Percentiles rank a stretch among this genome's conserved stretches.
Conservation (phyloP, 2,888 invertebrate species). For the Drosophila kambysellisi region DNA sequence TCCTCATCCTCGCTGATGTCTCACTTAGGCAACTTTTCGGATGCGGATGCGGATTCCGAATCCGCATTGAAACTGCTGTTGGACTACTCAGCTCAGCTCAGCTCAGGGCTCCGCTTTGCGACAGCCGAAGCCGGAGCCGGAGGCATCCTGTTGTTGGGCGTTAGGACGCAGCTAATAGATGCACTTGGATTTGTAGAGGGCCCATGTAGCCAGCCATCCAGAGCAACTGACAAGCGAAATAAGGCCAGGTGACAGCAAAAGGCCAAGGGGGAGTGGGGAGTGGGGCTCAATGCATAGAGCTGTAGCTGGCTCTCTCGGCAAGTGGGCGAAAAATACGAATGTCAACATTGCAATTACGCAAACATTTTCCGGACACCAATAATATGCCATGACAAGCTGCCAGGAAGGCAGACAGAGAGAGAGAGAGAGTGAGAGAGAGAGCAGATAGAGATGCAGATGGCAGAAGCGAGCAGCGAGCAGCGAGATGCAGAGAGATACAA, state of each 20-base stretch:
- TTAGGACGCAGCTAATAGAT: slow-evolving; percentile 65
- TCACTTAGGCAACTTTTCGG: slow-evolving; percentile 41
- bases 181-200: slow-evolving; percentile 64
- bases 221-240: slow-evolving; percentile 60
- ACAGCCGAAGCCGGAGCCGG: slow-evolving; percentile 40
- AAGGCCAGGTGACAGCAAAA: slow-evolving; percentile 34
- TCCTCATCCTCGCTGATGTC: slow-evolving; percentile 32
- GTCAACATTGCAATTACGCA: slow-evolving; percentile 83
- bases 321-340: slow-evolving; percentile 76
- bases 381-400: slow-evolving; percentile 77
- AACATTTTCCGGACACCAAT: slow-evolving; percentile 83
- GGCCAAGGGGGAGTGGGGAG: not conserved
- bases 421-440: not conserved
- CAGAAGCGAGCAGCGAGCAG: slow-evolving; percentile 7
- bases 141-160: slow-evolving; percentile 64
- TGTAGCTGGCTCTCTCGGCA: slow-evolving; percentile 20
- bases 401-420: slow-evolving; percentile 23
- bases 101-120: not conserved
- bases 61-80: slow-evolving; percentile 16
- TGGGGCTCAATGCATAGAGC: not conserved
- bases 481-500: slow-evolving; percentile 36
- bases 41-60: not conserved
- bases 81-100: not conserved
- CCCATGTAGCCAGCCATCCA: slow-evolving; percentile 31
- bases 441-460: slow-evolving; percentile 9